Evolutionary conservation across 2,113 vertebrate species (phyloP), one percentile per base, ranked within the genome.

Genomic region (Taurulus bubalis): DNA sequence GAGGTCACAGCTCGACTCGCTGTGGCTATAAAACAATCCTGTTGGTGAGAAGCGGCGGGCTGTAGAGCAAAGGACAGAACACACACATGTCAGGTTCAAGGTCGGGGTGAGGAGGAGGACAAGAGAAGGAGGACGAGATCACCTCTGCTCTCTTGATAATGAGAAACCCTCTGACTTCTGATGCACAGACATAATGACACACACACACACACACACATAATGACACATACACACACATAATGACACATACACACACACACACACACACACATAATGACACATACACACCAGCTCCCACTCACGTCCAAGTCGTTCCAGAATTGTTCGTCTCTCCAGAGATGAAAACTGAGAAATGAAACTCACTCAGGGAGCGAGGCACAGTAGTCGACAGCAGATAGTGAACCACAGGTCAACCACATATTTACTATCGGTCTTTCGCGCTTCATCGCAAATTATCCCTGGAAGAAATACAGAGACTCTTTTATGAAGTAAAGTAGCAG

Each of bases 41-140:
- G 18, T 2, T 66, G 55, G 79, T 79, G 85, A 80, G 73, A 81
- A 81, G 74, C 36, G 45, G 11, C n/a, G 80, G 75, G 53, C 47
- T 68, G 53, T 68, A 63, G 84, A 78, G 56, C 16, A 14, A n/a
- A 75, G 62, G 53, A 51, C 42, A 62, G 73, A 67, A 16, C 40
- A 71, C 56, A 45, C 40, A 38, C n/a, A 45, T 67, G 77, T 76
- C 80, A 88, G 82, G 87, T 76, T 92, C 89, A 91, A 83, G 83
- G 85, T 77, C 84, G 69, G 38, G 64, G n/a, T 9, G 71, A 84
- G 51, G 51, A 71, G 11, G 32, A 69, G 28, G 24, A 42, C 28
- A 45, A 8, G 34, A 77, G 49, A 18, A 16, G 1, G 42, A 30
- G 51, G 20, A 58, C 62, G 30, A 32, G 32, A 47, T 69, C 63